A percentile compares a stretch with the other conserved stretches of the same genome.
Evolutionary conservation across 2,888 invertebrate species (phyloP).

Genomic region (Eubasilissa splendida): DNA sequence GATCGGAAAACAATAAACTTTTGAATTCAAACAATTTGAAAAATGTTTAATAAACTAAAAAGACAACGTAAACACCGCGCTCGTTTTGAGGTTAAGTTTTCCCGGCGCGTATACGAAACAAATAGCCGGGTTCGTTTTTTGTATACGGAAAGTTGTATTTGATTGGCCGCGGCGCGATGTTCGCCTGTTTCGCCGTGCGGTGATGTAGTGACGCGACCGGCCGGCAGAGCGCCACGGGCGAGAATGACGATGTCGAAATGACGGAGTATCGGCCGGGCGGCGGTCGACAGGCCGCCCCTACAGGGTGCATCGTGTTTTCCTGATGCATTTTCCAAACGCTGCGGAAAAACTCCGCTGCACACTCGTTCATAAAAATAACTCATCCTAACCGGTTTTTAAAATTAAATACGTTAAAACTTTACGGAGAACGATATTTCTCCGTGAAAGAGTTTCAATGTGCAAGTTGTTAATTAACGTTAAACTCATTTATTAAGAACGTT

Average conservation of each 20-base stretch:
- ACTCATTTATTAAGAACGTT: no score
- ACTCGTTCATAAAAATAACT: no score
- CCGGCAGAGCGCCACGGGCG: conserved; percentile 52
- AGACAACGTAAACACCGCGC: conserved; percentile 19
- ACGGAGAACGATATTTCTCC: no score
- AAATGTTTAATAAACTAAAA: conserved; percentile 6
- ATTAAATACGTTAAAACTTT: no score
- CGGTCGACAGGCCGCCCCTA: conserved; percentile 54
- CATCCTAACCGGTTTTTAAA: no score
- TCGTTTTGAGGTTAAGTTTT: conserved; percentile 42
- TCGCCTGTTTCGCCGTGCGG: conserved; percentile 17
- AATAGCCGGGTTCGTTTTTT: neutral
- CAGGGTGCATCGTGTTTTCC: conserved; percentile 50
- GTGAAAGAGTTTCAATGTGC: no score
- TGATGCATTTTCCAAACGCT: conserved; percentile 32
- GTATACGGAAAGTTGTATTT: conserved; percentile 18
- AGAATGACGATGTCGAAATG: conserved; percentile 54
- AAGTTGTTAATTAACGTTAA: no score
- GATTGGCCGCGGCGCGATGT: conserved; percentile 46
- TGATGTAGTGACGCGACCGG: conserved; percentile 52
- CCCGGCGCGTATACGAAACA: conserved; percentile 22
- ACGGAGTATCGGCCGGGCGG: conserved; percentile 51
- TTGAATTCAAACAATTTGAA: conserved; percentile 18
- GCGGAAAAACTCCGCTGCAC: conserved; percentile 13
- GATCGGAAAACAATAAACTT: conserved; percentile 32